Percentiles rank a stretch among this genome's conserved stretches.
Evolutionary conservation across 2,888 invertebrate species (phyloP).

Genomic region (Caenorhabditis doughertyi): DNA sequence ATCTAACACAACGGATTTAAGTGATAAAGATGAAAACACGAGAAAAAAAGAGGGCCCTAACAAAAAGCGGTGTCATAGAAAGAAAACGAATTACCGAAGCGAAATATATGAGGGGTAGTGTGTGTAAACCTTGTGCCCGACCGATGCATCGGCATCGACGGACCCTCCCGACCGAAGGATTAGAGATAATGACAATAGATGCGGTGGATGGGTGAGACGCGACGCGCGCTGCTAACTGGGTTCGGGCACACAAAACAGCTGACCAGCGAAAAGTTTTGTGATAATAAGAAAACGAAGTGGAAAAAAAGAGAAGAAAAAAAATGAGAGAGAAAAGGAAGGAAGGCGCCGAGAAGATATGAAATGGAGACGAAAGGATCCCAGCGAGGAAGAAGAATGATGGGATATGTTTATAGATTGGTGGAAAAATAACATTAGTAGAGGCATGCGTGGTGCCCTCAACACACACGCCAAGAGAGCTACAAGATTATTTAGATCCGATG

Average conservation of each 20-base stretch:
- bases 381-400: conserved; percentile 54
- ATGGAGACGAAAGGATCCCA: conserved; percentile 23
- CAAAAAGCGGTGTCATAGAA: conserved; percentile 60
- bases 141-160: conserved; percentile 36
- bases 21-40: conserved; percentile 5
- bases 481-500: conserved; percentile 31
- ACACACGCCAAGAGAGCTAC: conserved; percentile 1
- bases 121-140: conserved; percentile 57
- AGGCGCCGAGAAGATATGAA: conserved; percentile 21
- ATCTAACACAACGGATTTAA: background rate
- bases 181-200: conserved; percentile 62
- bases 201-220: conserved; percentile 50
- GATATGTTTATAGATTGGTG: conserved; percentile 64
- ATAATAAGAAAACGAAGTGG: conserved; percentile 55
- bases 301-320: conserved; percentile 16
- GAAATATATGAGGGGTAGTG: conserved; percentile 59
- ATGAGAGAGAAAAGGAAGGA: conserved; percentile 3
- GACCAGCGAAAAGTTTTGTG: conserved; percentile 60
- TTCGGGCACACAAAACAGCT: conserved; percentile 58
- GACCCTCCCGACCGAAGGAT: conserved; percentile 61
- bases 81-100: conserved; percentile 63
- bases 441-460: conserved; percentile 18
- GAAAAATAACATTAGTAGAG: conserved; percentile 59
- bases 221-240: conserved; percentile 38
- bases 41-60: background rate